A percentile compares a stretch with the other conserved stretches of the same genome.
These are phyloP conservation scores for Nyctibius bracteatus DNA, from an alignment of 2,113 vertebrate genomes.

Conservation along the genomic window DNA sequence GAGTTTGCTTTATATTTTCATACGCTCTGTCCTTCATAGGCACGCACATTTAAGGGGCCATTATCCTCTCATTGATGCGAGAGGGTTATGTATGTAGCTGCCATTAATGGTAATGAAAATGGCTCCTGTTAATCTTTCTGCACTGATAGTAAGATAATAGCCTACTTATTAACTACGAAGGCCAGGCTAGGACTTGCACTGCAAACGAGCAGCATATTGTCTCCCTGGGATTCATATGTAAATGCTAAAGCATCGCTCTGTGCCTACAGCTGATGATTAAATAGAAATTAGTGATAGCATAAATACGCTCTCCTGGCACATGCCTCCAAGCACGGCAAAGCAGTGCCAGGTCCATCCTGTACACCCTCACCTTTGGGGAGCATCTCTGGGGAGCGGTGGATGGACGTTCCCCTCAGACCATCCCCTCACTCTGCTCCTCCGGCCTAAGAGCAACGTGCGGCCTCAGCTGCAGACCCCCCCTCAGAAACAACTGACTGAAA, in stretches of 20 bases:
- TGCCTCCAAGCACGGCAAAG: background rate
- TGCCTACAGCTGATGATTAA: background rate
- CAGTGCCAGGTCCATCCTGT: background rate
- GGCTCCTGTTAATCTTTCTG: background rate
- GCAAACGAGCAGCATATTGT: background rate
- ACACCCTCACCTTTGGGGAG: background rate
- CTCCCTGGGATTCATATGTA: background rate
- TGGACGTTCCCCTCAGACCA: too few species aligned
- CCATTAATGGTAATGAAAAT: constrained; percentile 47
- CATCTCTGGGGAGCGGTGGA: too few species aligned
- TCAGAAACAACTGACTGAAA: too few species aligned
- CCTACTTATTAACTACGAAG: background rate
- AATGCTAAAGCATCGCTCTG: background rate
- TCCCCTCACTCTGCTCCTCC: background rate
- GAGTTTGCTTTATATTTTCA: background rate
- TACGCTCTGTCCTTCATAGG: background rate
- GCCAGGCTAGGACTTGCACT: background rate
- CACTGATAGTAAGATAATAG: background rate
- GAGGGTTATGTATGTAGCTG: background rate
- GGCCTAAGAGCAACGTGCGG: rapidly evolving
- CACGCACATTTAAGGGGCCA: background rate
- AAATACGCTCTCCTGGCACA: rapidly evolving
- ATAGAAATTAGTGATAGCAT: background rate
- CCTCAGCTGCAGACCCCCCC: background rate
- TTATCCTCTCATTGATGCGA: background rate